Base-by-base conservation (phyloP, 2,797 vertebrate species). In the Anniella stebbinsi region DNA sequence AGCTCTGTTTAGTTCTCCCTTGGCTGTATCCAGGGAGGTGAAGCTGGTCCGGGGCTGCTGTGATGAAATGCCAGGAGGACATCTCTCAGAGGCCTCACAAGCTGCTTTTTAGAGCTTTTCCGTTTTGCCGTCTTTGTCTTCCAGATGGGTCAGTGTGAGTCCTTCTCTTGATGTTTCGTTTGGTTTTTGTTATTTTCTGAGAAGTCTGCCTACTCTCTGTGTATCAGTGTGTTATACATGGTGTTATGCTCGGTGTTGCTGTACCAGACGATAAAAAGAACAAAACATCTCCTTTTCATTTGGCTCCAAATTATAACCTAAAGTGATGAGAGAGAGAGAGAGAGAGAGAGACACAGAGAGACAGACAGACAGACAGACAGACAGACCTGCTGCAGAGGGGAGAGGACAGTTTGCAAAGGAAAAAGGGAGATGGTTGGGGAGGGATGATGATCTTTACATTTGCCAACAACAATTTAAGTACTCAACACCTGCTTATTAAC, bases 81-180 rank as follows among this genome's bases (percentile, higher is more conserved):
- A 87, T 98, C 97, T 98, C 97, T 97, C 97, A 96, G 97, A 97
- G 98, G 98, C 98, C 98, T 97, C 96, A 95, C 96, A 87, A 97
- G 97, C 97, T 97, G 98, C 95, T 97, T 96, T 97, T 97, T 96
- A 97, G 97, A 97, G 97, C 97, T 97, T 97, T 97, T 96, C 96
- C 90, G 87, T 97, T 97, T 97, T 97, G 96, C 97, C 97, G 97
- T 97, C 98, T 98, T 98, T 98, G 98, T 98, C 98, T 98, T 97
- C 97, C 97, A 97, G 97, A 98, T 98, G 97, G 97, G 97, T 98
- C 97, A 98, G 97, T 97, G 97, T 98, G 97, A 98, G 97, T 98
- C 97, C 96, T 96, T 96, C 95, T 97, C 94, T 97, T 87, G 80
- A 90, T 82, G 60, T 83, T 90, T 87, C 85, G 17, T 97, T 97